These are phyloP conservation scores for Aspidiotus destructor DNA, from an alignment of 2,888 invertebrate species.

Conservation along the genomic window DNA sequence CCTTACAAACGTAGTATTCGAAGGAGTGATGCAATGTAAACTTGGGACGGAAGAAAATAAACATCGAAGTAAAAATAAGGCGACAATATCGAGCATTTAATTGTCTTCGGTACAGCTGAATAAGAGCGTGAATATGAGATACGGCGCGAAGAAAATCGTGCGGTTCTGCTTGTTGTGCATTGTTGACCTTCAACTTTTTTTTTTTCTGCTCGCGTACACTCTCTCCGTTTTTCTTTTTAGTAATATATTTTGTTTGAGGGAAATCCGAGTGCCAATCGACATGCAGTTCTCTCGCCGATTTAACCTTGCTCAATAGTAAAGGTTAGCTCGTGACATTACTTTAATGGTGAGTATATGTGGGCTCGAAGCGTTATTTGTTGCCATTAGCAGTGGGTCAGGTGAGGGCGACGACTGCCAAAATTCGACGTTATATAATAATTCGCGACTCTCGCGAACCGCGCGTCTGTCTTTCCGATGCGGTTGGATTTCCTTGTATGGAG, in stretches of 20 bases:
- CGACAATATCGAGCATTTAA: not conserved
- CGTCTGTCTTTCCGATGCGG: not conserved
- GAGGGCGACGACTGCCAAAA: conserved; percentile 13
- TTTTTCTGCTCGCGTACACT: not conserved
- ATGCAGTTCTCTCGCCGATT: not conserved
- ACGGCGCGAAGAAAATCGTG: conserved; percentile 4
- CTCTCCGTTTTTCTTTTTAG: not conserved
- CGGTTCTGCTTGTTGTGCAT: not conserved
- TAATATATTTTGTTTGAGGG: not conserved
- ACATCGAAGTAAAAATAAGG: not conserved
- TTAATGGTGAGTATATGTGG: conserved; percentile 3
- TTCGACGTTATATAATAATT: conserved; percentile 1
- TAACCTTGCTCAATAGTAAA: conserved; percentile 9
- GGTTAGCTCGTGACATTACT: conserved; percentile 8
- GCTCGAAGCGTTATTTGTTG: conserved; percentile 11
- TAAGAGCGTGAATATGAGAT: conserved; percentile 2
- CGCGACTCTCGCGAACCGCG: not conserved
- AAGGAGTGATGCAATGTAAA: not conserved
- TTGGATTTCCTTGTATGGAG: conserved; percentile 4
- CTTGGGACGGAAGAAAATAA: not conserved
- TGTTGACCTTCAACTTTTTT: not conserved
- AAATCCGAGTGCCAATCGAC: not conserved
- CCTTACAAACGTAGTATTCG: too few relatives aligned
- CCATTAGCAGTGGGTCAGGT: conserved; percentile 17
- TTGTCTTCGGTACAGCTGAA: not conserved